phyloP scores from a whole-genome alignment of 2,113 vertebrate species.

The Callipepla californica region DNA sequence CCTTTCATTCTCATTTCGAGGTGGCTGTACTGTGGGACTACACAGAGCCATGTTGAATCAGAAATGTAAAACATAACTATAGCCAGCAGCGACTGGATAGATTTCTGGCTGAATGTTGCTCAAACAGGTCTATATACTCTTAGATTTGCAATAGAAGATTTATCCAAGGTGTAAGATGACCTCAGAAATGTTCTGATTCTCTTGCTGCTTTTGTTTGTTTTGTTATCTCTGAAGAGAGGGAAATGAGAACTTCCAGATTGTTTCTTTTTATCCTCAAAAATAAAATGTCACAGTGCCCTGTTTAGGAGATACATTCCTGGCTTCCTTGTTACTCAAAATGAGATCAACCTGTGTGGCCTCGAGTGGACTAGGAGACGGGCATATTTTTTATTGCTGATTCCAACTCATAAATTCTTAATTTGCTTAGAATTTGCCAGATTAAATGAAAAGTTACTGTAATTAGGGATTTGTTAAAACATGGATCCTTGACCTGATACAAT shows the following conservation, averaged over 20 bases:
- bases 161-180: background rate
- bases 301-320: background rate
- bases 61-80: conserved; percentile 13
- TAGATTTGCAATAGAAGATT: background rate
- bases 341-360: conserved; percentile 66
- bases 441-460: conserved; percentile 66
- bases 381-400: conserved; percentile 45
- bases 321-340: background rate
- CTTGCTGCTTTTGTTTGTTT: background rate
- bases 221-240: background rate
- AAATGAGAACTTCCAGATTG: background rate
- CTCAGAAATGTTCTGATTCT: background rate
- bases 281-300: background rate
- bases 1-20: background rate
- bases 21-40: background rate
- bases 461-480: conserved; percentile 64
- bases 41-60: background rate
- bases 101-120: background rate
- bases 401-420: conserved; percentile 59
- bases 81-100: background rate
- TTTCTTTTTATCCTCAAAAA: background rate
- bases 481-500: conserved; percentile 40
- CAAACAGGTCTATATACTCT: background rate
- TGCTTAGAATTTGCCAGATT: conserved; percentile 43
- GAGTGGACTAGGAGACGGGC: conserved; percentile 48